Evolutionary conservation across 2,113 vertebrate genomes (phyloP), one percentile per base, ranked within the genome.

Genomic region (Oncorhynchus kisutch): DNA sequence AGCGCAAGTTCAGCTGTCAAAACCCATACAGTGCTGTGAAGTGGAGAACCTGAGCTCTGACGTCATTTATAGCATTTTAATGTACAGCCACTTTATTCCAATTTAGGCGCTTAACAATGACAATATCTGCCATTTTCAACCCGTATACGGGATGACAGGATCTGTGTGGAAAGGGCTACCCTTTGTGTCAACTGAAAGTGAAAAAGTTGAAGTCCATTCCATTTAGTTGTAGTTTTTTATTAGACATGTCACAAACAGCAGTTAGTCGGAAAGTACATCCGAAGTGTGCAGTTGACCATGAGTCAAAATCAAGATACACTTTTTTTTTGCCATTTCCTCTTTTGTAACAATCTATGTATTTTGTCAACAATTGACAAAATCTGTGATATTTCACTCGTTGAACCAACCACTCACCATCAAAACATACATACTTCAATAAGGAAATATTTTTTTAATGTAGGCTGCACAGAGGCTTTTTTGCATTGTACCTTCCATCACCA

Each of bases 251-350:
- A 45, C 93, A 93, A 96, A 97, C 94, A 97, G 94, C 94, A 97
- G 95, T 97, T 97, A 96, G 94, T 94, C 93, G 95, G 94, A 96
- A 96, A 96, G 94, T 95, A 97, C 96, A 96, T 94, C 95, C 94
- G 96, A 92, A 94, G 91, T 96, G 94, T 97, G 93, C 91, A 93
- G 91, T 93, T 92, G 91, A 95, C 90, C 93, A 94, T 88, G 92
- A 88, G 88, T 90, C 93, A 91, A 93, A 92, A 96, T 94, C 95
- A 94, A 95, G 93, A 62, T 45, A 11, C 34, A 39, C 34, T 39
- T 39, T 86, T n/a, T n/a, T n/a, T n/a, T n/a, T n/a, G n/a, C 89
- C 90, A 89, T 8, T 73, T 85, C 79, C 0, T 86, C 94, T 89
- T 92, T 93, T 91, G 87, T 93, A 95, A 92, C 94, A 95, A 92